A percentile compares a stretch with the other conserved stretches of the same genome.
Conservation (phyloP, 2,888 invertebrate species). For the Drosophila formosana region DNA sequence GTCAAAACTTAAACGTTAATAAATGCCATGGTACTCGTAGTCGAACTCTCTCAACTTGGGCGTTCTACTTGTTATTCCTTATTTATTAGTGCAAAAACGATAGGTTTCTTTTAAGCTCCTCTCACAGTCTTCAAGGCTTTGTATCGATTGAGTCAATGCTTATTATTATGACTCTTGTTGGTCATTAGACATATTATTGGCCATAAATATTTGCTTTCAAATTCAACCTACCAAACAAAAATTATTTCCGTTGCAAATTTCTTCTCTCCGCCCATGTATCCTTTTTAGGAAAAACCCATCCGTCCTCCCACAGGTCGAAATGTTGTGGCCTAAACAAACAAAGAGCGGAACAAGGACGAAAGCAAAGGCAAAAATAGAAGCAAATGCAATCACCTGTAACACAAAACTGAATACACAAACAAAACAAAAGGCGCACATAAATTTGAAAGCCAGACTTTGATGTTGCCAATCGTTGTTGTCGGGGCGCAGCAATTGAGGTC, state of each 20-base stretch:
- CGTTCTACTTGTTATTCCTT: no score
- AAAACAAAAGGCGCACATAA: conserved; percentile 61
- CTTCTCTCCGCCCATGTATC: conserved; percentile 5
- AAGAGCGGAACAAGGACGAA: conserved; percentile 2
- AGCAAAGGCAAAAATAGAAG: conserved; percentile 19
- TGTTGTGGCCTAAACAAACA: conserved; percentile 73
- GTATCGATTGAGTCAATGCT: conserved; percentile 17
- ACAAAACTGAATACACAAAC: conserved; percentile 70
- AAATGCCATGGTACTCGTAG: no score
- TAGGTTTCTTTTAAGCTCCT: neutral
- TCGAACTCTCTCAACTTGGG: no score
- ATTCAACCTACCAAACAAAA: conserved; percentile 30
- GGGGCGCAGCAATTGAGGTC: conserved; percentile 19
- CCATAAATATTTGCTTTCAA: conserved; percentile 62
- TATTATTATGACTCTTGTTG: neutral
- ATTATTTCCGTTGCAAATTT: conserved; percentile 25
- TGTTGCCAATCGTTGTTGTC: conserved; percentile 62
- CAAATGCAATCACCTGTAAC: conserved; percentile 80
- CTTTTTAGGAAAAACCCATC: conserved; percentile 17
- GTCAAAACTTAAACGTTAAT: no score
- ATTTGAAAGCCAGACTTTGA: conserved; percentile 69
- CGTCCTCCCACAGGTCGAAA: conserved; percentile 45
- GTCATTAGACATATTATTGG: conserved; percentile 44
- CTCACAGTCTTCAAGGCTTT: neutral
- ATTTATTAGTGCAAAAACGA: neutral